Base-by-base conservation (phyloP, 2,888 invertebrate genomes). In the Hypolimnas misippus region DNA sequence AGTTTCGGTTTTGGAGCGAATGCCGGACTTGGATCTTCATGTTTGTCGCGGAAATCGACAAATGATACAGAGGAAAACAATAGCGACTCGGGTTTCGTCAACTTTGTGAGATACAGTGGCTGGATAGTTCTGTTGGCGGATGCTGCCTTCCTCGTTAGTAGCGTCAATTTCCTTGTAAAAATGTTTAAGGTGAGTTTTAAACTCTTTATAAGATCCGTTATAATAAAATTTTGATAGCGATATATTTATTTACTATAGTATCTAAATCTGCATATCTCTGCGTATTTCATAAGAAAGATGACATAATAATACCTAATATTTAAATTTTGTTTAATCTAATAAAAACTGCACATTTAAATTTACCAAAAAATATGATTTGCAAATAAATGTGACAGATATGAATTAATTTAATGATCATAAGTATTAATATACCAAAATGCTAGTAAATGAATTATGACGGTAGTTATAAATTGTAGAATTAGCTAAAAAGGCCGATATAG, bases 1-100 rank as follows among this genome's bases (percentile, higher is more conserved):
- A 83, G 78, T 59, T 86, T 86, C 40, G 88, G 84, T n/a, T 86
- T 87, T 31, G 85, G 84, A 1, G 73, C 80, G 4, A 85, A 86
- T 42, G 79, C 84, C 0, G 86, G 83, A 0, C 71, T 84, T 0
- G 81, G 82, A 0, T 75, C 78, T 2, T 82, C 84, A 0, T 86
- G 85, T 50, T 65, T 84, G 3, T 64, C 71, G 12, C 49, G 55
- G 46, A 57, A 63, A 17, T 10, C 29, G n/a, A n/a, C n/a, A 16
- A 55, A n/a, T 42, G 16, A 33, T 2, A 21, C 31, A 7, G 25
- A 25, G 7, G 21, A 49, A 12, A 61, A 56, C 25, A 33, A 52
- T 53, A n/a, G 29, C 0, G 35, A 65, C 3, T 69, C 77, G 0
- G 0, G 3, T 0, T 73, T 77, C 12, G 67, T 80, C 1, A 33